Evolutionary conservation across 2,888 invertebrate species (phyloP), one percentile per base, ranked within the genome.

Genomic region (Apamea epomidion): DNA sequence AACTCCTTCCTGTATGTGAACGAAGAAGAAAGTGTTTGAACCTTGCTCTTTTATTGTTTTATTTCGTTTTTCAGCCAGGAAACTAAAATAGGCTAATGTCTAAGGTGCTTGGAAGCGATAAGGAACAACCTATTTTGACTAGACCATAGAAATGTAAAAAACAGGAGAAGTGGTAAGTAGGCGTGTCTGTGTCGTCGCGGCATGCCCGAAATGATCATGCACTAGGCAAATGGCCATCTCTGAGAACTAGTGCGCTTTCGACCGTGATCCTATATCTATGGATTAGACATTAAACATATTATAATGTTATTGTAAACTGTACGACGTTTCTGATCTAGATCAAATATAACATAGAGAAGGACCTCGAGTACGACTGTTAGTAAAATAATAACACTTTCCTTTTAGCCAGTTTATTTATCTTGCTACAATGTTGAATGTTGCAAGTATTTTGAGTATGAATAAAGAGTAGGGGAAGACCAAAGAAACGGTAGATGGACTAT

Each of bases 11-110:
- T 48, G 32, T 62, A 21, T 64, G 4, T 58, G 10, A 65, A 69
- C 37, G 32, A 64, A 62, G 60, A 58, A 67, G 51, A 87, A 74
- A 80, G 29, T 54, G 21, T 65, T 48, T 65, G 37, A 16, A 58
- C n/a, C 21, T 48, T 76, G 48, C 14, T 51, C 25, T 74, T 12
- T n/a, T 42, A 54, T 76, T 70, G 18, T 37, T 74, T 58, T 67
- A 3, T 54, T 45, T 7, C 4, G 5, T 70, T 81, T 81, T 81
- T 88, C 70, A 65, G 67, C 58, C 21, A 37, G 14, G 18, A 45
- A 32, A 54, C 14, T 29, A 21, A 84, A 77, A 87, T 79, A 68
- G 75, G 81, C 81, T 79, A 79, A 81, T 74, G 58, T 16, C 5
- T 74, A 29, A 45, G 45, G 77, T 68, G 62, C 70, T 77, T 76